Base-by-base conservation (phyloP, 1,140 invertebrate species). In the Pteromalus puparum region DNA sequence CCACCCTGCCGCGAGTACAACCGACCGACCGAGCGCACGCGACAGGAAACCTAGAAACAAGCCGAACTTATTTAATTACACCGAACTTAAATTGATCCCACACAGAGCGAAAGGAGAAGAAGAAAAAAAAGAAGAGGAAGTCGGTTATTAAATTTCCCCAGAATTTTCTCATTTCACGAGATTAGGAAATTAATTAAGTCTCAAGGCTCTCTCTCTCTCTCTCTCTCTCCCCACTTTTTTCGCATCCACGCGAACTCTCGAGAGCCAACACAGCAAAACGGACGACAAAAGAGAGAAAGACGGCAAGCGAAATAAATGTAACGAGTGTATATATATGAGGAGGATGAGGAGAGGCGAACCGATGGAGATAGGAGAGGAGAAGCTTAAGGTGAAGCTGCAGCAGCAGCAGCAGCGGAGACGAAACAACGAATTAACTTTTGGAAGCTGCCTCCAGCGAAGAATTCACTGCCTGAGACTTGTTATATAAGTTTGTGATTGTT, bases 281-380 rank as follows among this genome's bases (percentile, higher is more conserved):
- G 85, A 89, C 85, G 87, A 72, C 61, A 86, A 86, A 87, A 86
- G 87, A 88, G 86, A 81, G 53, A 61, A 61, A 48, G 46, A 61
- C 21, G 18, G 53, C n/a, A n/a, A 61, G 53, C 12, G 70, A 83
- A 84, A 86, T 88, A 86, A 88, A 82, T 86, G 87, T 85, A 85
- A 88, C 82, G 86, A 87, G 53, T 61, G 18, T 61, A 61, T 61
- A 61, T 61, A 81, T 65, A 86, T 78, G 85, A 84, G 88, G 75
- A 86, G 77, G 70, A 86, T 81, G 85, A 84, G 87, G 75, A 86
- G 77, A 87, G 42, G 48, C 53, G 68, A 80, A 85, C 78, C 79
- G 82, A 88, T 81, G 53, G 53, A 61, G 53, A 21, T n/a, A 21
- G 18, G 46, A 48, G 10, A 48, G 13, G 13, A 48, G 42, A 30